Evolutionary conservation across 2,113 vertebrate species (phyloP).

Genomic region (Austrofundulus limnaeus): DNA sequence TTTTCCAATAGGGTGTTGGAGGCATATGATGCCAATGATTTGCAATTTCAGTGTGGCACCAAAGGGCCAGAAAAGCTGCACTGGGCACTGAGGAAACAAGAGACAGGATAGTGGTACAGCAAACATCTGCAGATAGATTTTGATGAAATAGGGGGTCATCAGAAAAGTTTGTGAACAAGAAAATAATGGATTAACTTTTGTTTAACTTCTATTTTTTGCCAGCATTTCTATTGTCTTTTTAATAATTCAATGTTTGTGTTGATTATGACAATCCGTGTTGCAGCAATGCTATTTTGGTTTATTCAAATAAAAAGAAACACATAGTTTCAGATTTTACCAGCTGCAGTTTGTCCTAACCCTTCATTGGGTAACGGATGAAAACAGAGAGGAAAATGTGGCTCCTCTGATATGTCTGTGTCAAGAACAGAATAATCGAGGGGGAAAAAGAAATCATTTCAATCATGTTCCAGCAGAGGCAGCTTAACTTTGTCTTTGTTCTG

Average conservation of each 20-base stretch:
- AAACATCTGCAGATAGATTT: constrained; percentile 51
- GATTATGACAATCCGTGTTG: too few species aligned
- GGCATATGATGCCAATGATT: constrained; percentile 57
- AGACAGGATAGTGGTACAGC: neutral
- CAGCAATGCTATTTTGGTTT: neutral
- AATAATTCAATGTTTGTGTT: too few species aligned
- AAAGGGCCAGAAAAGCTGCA: constrained; percentile 52
- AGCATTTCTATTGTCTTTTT: neutral
- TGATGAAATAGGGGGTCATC: constrained; percentile 62
- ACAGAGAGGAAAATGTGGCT: constrained; percentile 1
- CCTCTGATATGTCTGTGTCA: constrained; percentile 17
- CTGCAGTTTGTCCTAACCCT: neutral
- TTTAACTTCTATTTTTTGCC: neutral
- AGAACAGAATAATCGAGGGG: constrained; percentile 22
- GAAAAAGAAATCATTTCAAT: constrained; percentile 46
- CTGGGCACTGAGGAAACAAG: constrained; percentile 43
- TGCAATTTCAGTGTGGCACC: constrained; percentile 66
- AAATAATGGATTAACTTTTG: constrained; percentile 2
- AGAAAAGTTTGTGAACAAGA: constrained; percentile 46
- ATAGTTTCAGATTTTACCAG: neutral
- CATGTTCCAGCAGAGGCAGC: constrained; percentile 40
- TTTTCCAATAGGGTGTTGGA: constrained; percentile 50
- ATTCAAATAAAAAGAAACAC: neutral
- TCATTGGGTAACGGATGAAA: constrained; percentile 7
- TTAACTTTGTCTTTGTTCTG: constrained; percentile 59